Base-by-base conservation (phyloP, 92 coral and sea anemone species). In the Palythoa caribaeorum region DNA sequence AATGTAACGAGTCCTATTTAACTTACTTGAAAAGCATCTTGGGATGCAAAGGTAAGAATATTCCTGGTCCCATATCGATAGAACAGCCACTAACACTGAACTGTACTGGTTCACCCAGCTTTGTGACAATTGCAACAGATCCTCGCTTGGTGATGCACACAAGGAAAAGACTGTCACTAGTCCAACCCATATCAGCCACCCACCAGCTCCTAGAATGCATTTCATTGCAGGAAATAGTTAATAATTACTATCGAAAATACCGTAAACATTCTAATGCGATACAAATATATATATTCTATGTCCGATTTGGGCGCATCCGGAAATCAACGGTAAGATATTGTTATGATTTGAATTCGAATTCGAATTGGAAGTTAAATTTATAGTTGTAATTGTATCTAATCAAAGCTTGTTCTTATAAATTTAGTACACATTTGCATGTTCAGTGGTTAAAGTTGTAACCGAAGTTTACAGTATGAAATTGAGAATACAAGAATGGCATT, bases 161-260 rank as follows among this genome's bases (percentile, higher is more conserved):
- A 47, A 97, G 90, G 9, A 97, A 86, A 86, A 97, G 92, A 53
- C 93, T 94, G 28, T 97, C 97, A 83, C 90, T 87, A 35, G 98
- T 95, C 99, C 99, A 97, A 2, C 90, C 78, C 91, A 97, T 91
- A 84, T 97, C 97, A 71, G 96, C 93, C 55, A 95, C 76, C 99
- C 99, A 97, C 98, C 99, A 97, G 39, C 92, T 74, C 73, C 99
- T 97, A 83, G 44, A 59, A 53, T 1, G 13, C 48, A 35, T 17
- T 9, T 13, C 13, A 6, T 52, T 71, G 75, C 17, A 71, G 48
- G 0, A 1, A 35, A 9, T 9, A 71, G 10, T 71, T 71, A 35
- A 16, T 5, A n/a, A 59, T 59, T 13, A 59, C 19, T 5, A 13
- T 57, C 65, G 0, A 12, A 57, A 57, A 40, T 40, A 40, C 47